Conservation (phyloP, 1,140 invertebrate genomes). For the Apis mellifera region Amel_HAv3.1 CM009932.2:6799001-6799500, state of each 20-base stretch:
- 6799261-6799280: background rate
- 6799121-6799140: background rate
- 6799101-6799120: background rate
- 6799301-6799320: background rate
- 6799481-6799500: background rate
- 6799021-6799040: too few relatives aligned
- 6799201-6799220: background rate
- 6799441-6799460: constrained; percentile 13
- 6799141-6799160: background rate
- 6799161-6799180: background rate
- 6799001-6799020: too few relatives aligned
- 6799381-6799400: background rate
- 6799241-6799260: constrained; percentile 2
- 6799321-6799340: constrained; percentile 22
- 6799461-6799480: constrained; percentile 10
- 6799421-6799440: background rate
- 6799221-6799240: background rate
- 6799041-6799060: too few relatives aligned
- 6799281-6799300: constrained; percentile 34
- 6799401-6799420: constrained; percentile 36
- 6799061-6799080: background rate
- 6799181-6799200: background rate
- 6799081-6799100: background rate
- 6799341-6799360: constrained; percentile 5
- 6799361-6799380: background rate